Conservation (phyloP, 2,888 invertebrate genomes). For the Electrophaes corylata region DNA sequence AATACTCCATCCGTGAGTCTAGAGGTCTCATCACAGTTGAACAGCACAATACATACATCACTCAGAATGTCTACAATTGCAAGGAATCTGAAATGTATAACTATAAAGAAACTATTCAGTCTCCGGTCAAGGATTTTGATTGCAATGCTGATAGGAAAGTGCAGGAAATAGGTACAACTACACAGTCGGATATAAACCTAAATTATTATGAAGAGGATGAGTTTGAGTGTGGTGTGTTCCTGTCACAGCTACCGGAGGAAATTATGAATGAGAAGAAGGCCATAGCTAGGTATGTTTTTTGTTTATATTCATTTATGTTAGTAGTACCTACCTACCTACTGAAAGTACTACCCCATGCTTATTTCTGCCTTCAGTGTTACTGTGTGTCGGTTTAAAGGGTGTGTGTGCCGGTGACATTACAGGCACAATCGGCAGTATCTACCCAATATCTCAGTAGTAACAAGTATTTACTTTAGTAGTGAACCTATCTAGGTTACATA, state of each 20-base stretch:
- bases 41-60: slow-evolving; percentile 69
- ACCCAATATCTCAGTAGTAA: too few species aligned
- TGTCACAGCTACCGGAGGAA: slow-evolving; percentile 65
- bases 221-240: slow-evolving; percentile 64
- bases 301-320: background rate
- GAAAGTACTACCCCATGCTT: too few species aligned
- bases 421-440: too few species aligned
- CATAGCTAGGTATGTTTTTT: slow-evolving; percentile 36
- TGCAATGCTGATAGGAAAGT: slow-evolving; percentile 54
- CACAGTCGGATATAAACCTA: slow-evolving; percentile 43
- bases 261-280: slow-evolving; percentile 63
- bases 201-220: slow-evolving; percentile 64
- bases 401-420: too few species aligned
- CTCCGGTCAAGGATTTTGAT: slow-evolving; percentile 43
- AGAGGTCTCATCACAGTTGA: slow-evolving; percentile 61
- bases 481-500: too few species aligned
- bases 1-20: slow-evolving; percentile 53
- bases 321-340: too few species aligned
- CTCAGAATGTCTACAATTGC: slow-evolving; percentile 68
- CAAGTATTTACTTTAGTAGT: too few species aligned
- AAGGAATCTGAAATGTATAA: slow-evolving; percentile 62
- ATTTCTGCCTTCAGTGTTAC: too few species aligned
- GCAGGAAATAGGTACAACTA: slow-evolving; percentile 23
- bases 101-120: slow-evolving; percentile 46
- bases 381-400: too few species aligned